Evolutionary conservation across 2,888 invertebrate genomes (phyloP), one percentile per base, ranked within the genome.

Genomic region (Eupithecia exiguata): DNA sequence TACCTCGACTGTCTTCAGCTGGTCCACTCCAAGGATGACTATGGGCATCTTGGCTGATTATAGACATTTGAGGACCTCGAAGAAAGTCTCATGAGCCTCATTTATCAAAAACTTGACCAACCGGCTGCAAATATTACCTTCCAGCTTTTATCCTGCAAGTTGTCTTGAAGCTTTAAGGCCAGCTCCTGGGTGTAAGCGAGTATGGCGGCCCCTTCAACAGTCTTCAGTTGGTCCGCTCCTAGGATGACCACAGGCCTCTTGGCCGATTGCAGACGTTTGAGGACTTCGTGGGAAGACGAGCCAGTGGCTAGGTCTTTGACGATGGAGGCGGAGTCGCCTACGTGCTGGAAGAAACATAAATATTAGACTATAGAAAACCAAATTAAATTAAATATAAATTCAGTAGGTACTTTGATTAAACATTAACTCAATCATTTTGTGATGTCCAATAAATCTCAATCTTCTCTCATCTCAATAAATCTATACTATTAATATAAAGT

Each of bases 191-290:
- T 30, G 78, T 97, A 95, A 0, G 97, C 95, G 71, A 98, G 94
- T 79, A 99, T 95, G 1, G 97, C 96, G 7, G 96, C 95, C 5
- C 98, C 98, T 86, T 98, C 98, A 4, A 95, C 82, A 6, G 98
- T 95, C 86, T 97, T 96, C 43, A 99, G 95, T 74, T 97, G 96
- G 80, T 97, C 97, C 5, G 98, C 97, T 25, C 99, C 99, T 46
- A 99, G 95, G 79, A 99, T 97, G 63, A 99, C 97, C 74, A 99
- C 94, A n/a, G 99, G 99, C 74, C 96, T 96, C 90, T 98, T 97
- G 18, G 99, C 99, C 5, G 93, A 88, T 83, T 96, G 95, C 80
- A 99, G 90, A 72, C 95, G 96, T 86, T 96, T 95, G 40, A 86
- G 68, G 2, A 92, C 90, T 53, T 85, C 89, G 78, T 89, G 87